Base-by-base conservation (phyloP, 2,888 invertebrate genomes). In the Agrochola litura region DNA sequence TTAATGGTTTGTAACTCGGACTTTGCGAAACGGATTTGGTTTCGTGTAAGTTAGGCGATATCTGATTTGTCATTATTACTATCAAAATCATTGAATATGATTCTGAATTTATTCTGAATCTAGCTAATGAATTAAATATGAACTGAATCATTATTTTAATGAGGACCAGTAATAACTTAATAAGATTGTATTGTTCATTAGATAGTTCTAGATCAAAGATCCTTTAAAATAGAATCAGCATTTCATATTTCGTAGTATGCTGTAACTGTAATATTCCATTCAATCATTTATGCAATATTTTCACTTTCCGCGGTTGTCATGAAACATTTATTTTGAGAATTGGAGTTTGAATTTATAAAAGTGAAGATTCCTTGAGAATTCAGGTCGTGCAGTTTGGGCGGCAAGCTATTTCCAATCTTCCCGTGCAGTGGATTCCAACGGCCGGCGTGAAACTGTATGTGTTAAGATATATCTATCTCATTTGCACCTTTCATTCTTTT, bases 361-460 rank as follows among this genome's bases (percentile, higher is more conserved):
- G 84, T 86, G 80, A 86, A 88, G 73, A 81, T 84, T 85, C 84
- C 85, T 83, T 78, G 85, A 89, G 92, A 91, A 95, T 95, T 93
- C 91, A 92, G 95, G 95, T 93, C 95, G 91, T 90, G 90, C 91
- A 91, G 90, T 88, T 92, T 91, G 91, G 91, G 91, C 88, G 92
- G 91, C 90, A 92, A 92, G 93, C 92, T 95, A 95, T 95, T 95
- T 95, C 90, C 92, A 94, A 95, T 95, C 92, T 92, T 92, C 91
- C 86, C 85, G 89, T 92, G 91, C 90, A 91, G 83, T 83, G 84
- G 84, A 91, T 91, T 89, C 89, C 89, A 58, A 73, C 63, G 71
- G 65, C 60, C 63, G 69, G 65, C 60, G 68, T 75, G 83, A 80
- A 82, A 83, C 72, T 73, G 73, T 77, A 77, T 78, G 70, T 82